A percentile compares a stretch with the other conserved stretches of the same genome.
phyloP scores from a whole-genome alignment of 37 sponge, comb jelly and placozoan genomes.

The Trichoplax adhaerens region DNA sequence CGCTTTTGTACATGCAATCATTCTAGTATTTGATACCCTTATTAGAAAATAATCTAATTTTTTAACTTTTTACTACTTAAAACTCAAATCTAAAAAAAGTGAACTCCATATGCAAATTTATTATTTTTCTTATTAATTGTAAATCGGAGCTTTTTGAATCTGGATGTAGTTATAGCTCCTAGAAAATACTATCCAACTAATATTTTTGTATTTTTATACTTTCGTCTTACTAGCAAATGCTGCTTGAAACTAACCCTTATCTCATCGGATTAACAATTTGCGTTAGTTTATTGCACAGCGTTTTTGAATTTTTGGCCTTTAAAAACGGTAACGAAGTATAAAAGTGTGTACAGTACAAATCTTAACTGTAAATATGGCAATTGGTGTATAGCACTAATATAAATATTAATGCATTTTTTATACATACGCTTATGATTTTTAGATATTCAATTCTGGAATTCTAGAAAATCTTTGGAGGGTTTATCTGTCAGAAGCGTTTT shows the following conservation, averaged over 20 bases:
- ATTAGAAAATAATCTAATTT: too few species aligned
- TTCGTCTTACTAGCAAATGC: constrained; percentile 33
- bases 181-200: background rate
- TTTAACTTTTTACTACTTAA: too few species aligned
- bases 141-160: too few species aligned
- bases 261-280: constrained; percentile 74
- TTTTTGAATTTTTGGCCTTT: constrained; percentile 98
- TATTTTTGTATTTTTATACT: constrained; percentile 1
- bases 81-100: too few species aligned
- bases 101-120: background rate
- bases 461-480: constrained; percentile 76
- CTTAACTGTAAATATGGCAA: constrained; percentile 4
- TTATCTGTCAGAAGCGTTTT: constrained; percentile 79
- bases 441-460: constrained; percentile 99
- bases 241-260: constrained; percentile 92
- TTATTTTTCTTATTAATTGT: background rate
- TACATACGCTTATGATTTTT: background rate
- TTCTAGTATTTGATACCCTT: too few species aligned
- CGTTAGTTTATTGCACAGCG: constrained; percentile 77
- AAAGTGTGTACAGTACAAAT: background rate
- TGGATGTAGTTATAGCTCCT: too few species aligned
- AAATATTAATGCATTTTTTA: background rate
- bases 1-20: too few species aligned
- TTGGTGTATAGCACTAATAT: constrained; percentile 1
- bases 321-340: constrained; percentile 71